Base-by-base conservation (phyloP, 2,888 invertebrate species). In the Drosophila longiperda region DNA sequence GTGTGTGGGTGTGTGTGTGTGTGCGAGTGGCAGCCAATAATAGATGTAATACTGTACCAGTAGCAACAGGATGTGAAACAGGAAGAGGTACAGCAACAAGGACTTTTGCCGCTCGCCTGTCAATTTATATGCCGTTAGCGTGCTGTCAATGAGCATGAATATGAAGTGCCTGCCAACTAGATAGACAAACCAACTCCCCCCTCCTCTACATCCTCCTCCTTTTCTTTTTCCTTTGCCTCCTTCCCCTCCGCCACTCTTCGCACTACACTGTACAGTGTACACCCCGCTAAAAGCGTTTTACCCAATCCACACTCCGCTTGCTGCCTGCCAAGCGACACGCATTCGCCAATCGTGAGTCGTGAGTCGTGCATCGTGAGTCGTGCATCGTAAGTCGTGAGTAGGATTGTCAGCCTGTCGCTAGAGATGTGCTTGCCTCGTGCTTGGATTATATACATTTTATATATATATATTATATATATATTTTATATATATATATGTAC, bases 81-180 rank as follows among this genome's bases (percentile, higher is more conserved):
- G 55, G 33, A 26, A 65, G 38, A 54, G 65, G 42, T 66, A 80
- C 73, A 63, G 74, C 80, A 80, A 73, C 72, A 78, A 78, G 61
- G 61, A 63, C 66, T 63, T 73, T 62, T 59, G 78, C 67, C 53
- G 57, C 59, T 49, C 17, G 66, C 65, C 87, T 88, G 89, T 80
- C 87, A 90, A 87, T 87, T 90, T 89, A 90, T 87, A 90, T 87
- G 87, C 87, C 90, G 90, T 90, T 84, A 84, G 90, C 89, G 89
- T 87, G 84, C 87, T 86, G 90, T 88, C 90, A 90, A 87, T 87
- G 87, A 86, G 89, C 88, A 82, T 78, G 87, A 83, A 87, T 86
- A 86, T 83, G 84, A 83, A 88, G 87, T 78, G 87, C 57, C 45
- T 54, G 64, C 58, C 66, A 73, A 50, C 68, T 62, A 48, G 48